Evolutionary conservation across 2,113 vertebrate species (phyloP), one percentile per base, ranked within the genome.

Genomic region (Athene noctua): DNA sequence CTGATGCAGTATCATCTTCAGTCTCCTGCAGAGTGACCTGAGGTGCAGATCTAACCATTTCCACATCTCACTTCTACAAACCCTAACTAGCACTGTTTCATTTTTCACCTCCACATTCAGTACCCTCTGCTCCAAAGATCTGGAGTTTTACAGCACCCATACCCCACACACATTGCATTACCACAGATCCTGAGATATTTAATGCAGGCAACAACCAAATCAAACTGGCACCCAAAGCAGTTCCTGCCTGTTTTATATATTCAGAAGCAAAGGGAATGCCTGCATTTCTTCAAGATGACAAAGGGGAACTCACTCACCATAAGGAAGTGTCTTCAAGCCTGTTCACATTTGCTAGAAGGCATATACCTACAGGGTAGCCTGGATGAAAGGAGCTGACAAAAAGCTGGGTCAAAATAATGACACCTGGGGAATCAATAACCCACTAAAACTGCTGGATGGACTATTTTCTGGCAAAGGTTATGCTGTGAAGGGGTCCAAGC

Each of bases 391-490:
- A 79, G 40, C 26, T 78, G 57, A 66, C 4, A 5, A 95, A 91
- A 91, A 68, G 59, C 17, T 80, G 74, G 27, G 57, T 83, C 67
- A 70, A 73, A 88, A 54, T 62, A 86, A 59, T 61, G 49, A 46
- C 38, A 88, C 52, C 62, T 54, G 25, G 11, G 29, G 61, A 96
- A 94, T 89, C 86, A 84, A 80, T 92, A 86, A 84, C 34, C 59
- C 61, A n/a, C 62, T 61, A 52, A 83, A 92, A 25, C 30, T 86
- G 80, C 59, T 71, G 71, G n/a, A 54, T 49, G 25, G 78, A 73
- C 38, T 72, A 38, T 63, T 86, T 94, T 83, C 52, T 71, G 49
- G 25, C 55, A 86, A 84, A 95, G 71, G 82, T 93, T 91, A 80
- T 89, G 65, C 59, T 46, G 47, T 68, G 67, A 94, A 80, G 25